Base-by-base conservation (phyloP, 37 sponge, comb jelly and placozoan species). In the Crambe crambe region DNA sequence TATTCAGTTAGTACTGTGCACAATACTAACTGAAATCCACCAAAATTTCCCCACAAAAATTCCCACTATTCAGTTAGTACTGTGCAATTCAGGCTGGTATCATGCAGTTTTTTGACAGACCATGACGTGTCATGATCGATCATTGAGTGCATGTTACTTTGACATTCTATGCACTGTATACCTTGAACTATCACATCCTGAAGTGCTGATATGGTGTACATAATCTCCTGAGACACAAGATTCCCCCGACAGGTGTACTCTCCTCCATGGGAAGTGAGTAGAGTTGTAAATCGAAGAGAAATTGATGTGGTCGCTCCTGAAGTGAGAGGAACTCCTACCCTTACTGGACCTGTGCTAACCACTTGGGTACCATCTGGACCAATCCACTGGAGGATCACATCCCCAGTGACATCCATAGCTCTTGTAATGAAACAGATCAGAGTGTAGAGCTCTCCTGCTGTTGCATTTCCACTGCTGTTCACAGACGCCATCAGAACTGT, bases 401-500 rank as follows among this genome's bases (percentile, higher is more conserved):
- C 6, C 8, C 69, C 69, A 34, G 36, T 68, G 34, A 68, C 39
- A 68, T 68, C 8, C 18, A 32, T 37, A 8, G 39, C 31, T 68
- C 38, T 29, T 29, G 36, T 68, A 31, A 68, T 32, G 31, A 32
- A 36, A 68, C 69, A 68, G 9, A 9, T 36, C 69, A 68, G 31
- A 20, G 36, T 68, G 20, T 21, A 32, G 8, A 32, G 36, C 18
- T 68, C 69, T 36, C 69, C 69, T 32, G 39, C 69, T 32, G 39
- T 68, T 68, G 69, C 25, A 32, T 36, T 68, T 31, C 69, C 39
- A 10, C 31, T 32, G 30, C 37, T 6, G 31, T 32, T 68, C 69
- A 68, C 69, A 68, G 36, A 68, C 18, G 38, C 69, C 69, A 68
- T 31, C 69, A 68, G 38, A 68, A 68, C 69, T 68, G 39, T 32